Evolutionary conservation across 2,113 vertebrate species (phyloP).

Genomic region (Tragelaphus scriptus): DNA sequence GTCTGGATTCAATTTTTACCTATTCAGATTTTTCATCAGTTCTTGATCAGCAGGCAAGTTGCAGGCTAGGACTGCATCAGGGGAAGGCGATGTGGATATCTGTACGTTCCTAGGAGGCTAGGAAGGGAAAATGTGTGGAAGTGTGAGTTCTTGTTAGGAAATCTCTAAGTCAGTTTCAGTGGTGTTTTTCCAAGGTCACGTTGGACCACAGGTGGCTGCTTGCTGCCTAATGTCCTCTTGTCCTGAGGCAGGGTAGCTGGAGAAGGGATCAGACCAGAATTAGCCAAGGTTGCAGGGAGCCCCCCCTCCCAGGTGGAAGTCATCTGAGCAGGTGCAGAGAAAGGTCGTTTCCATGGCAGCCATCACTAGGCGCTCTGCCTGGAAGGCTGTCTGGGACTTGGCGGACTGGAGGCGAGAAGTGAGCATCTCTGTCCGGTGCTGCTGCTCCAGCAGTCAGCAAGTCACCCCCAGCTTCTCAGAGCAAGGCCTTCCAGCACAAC

Average conservation of each 20-base stretch:
- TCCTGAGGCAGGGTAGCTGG: background rate
- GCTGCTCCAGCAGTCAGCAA: background rate
- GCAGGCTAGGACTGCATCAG: background rate
- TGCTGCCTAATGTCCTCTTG: background rate
- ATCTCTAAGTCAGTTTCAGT: background rate
- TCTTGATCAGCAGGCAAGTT: background rate
- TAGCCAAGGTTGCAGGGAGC: background rate
- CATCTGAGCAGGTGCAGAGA: constrained; percentile 12
- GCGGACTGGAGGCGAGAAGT: background rate
- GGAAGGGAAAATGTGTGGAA: background rate
- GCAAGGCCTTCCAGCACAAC: background rate
- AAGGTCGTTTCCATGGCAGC: constrained; percentile 30
- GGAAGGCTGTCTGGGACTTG: constrained; percentile 12
- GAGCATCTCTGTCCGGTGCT: background rate
- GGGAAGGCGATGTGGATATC: no score
- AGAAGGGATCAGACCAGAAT: background rate
- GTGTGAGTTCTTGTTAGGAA: background rate
- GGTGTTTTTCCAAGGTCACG: background rate
- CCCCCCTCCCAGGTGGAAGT: background rate
- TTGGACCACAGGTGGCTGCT: background rate
- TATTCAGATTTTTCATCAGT: background rate
- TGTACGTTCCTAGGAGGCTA: background rate
- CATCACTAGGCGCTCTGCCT: background rate
- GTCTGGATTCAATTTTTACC: background rate
- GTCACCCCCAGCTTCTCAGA: background rate